These are phyloP conservation scores for Eulimnadia texana DNA, from an alignment of 1,140 invertebrate species.

Conservation along the genomic window DNA sequence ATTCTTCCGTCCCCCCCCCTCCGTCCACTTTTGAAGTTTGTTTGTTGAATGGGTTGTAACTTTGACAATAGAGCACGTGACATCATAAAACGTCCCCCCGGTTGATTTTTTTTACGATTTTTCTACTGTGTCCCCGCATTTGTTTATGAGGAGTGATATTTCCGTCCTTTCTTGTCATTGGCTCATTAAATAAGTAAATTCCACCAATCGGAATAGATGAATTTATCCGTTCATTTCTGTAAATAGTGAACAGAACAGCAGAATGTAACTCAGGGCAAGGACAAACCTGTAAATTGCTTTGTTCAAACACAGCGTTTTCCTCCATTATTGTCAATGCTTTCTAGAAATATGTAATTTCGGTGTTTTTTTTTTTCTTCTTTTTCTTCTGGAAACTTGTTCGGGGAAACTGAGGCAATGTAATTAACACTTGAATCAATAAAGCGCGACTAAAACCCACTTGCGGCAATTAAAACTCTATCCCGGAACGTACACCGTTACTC, in stretches of 20 bases:
- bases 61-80: no score
- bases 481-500: neutral
- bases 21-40: neutral
- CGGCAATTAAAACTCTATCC: neutral
- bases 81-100: neutral
- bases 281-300: neutral
- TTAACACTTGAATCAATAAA: neutral
- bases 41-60: neutral
- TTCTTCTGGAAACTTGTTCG: no score
- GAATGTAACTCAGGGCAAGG: neutral
- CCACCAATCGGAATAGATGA: no score
- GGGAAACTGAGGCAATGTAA: neutral
- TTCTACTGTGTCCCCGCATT: neutral
- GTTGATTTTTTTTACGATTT: neutral
- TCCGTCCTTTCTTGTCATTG: neutral
- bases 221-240: neutral
- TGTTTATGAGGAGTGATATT: neutral
- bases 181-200: no score
- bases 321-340: neutral
- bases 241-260: neutral
- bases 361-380: no score
- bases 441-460: neutral
- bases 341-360: no score
- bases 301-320: neutral
- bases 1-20: neutral